Evolutionary conservation across 2,113 vertebrate species (phyloP), one percentile per base, ranked within the genome.

Genomic region (Catharus minimus): DNA sequence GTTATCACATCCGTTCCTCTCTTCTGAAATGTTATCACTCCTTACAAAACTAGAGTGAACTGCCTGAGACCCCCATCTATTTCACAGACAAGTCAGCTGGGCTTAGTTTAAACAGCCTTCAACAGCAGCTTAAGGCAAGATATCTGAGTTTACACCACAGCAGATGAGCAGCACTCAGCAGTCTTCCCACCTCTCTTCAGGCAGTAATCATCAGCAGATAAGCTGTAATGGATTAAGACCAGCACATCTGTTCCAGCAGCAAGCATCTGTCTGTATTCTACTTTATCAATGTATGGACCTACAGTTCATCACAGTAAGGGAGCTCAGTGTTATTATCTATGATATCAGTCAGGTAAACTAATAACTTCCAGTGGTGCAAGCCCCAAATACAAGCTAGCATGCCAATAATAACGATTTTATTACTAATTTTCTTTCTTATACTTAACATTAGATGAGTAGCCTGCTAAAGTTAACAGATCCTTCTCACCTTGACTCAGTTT

Each of bases 91-190:
- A 62, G 52, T 89, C 74, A 77, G 56, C 86, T 74, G 77, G n/a
- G 30, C 60, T 83, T 65, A 68, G 55, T 77, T 82, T 90, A 80
- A 93, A 74, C 38, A 86, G 66, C n/a, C 75, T 91, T 82, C 72
- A 73, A 17, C 50, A 93, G 58, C 67, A 85, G 41, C 58, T 93
- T 68, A 69, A 80, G 27, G 47, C 38, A 46, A 77, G 79, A 43
- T 72, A 91, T 7, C 41, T 2, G 4, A 76, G 72, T 23, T 80
- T 68, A 58, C 11, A 62, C 38, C 32, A 86, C 88, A 90, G 67
- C 62, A 94, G 71, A 76, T 32, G 55, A 85, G 85, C 28, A 91
- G 38, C 72, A 68, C 62, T 79, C 67, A 69, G 26, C 2, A 1
- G 22, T 76, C 43, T 76, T 79, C 33, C 75, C 60, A 65, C 33